phyloP scores from a whole-genome alignment of 1,140 invertebrate species.

The Drosophila lini region DNA sequence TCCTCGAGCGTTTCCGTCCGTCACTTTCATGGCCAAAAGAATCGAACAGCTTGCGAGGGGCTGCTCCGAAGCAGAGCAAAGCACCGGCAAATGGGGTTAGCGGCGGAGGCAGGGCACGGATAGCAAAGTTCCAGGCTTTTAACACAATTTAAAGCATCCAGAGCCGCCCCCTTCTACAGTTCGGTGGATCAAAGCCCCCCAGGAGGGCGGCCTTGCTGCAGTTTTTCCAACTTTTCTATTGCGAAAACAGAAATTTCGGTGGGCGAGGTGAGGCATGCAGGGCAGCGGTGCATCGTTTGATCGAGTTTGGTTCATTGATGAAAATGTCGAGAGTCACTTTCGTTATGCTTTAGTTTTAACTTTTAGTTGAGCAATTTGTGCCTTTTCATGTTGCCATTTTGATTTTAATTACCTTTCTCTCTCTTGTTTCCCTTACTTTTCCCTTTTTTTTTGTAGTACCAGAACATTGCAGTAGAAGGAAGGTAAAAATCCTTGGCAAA shows the following conservation, averaged over 20 bases:
- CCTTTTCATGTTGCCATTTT: slow-evolving; percentile 58
- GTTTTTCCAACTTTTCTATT: slow-evolving; percentile 47
- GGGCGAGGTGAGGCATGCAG: neutral
- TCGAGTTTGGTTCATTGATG: slow-evolving; percentile 61
- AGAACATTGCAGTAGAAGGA: slow-evolving; percentile 13
- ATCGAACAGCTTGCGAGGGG: slow-evolving; percentile 37
- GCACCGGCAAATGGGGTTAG: slow-evolving; percentile 19
- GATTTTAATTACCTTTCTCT: slow-evolving; percentile 64
- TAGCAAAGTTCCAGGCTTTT: slow-evolving; percentile 59
- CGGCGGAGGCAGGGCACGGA: slow-evolving; percentile 5
- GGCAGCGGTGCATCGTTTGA: slow-evolving; percentile 55
- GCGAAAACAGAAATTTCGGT: slow-evolving; percentile 20
- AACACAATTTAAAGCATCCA: slow-evolving; percentile 59
- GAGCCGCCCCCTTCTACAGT: slow-evolving; percentile 9
- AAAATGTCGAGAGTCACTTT: slow-evolving; percentile 66
- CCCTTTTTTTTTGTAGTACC: neutral
- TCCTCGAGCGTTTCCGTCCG: slow-evolving; percentile 40
- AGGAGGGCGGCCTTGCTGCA: slow-evolving; percentile 33
- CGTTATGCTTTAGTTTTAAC: slow-evolving; percentile 35
- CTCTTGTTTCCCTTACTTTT: slow-evolving; percentile 17
- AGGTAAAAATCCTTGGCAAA: slow-evolving; percentile 16
- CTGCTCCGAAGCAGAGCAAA: neutral
- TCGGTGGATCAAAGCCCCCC: neutral
- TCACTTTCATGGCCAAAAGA: slow-evolving; percentile 67
- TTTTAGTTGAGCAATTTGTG: slow-evolving; percentile 47